Conservation (phyloP, 2,113 vertebrate genomes). For the Aphyosemion australe region DNA sequence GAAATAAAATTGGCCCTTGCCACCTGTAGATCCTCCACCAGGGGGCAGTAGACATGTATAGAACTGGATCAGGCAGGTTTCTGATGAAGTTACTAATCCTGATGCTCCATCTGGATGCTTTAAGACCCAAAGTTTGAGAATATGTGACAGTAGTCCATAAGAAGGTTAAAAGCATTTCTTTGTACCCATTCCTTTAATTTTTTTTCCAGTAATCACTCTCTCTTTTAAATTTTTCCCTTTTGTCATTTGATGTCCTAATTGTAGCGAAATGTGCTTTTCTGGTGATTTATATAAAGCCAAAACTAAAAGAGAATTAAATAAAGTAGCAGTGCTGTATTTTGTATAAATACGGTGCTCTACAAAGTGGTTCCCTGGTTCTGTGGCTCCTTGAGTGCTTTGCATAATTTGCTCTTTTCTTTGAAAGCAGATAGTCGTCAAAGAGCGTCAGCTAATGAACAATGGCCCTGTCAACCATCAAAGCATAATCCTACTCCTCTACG, state of each 20-base stretch:
- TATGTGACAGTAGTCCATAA: too few relatives aligned
- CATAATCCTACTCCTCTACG: slow-evolving; percentile 3
- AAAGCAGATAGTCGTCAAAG: slow-evolving; percentile 46
- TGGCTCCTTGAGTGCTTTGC: slow-evolving; percentile 15
- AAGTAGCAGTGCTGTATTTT: neutral
- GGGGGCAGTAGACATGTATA: too few relatives aligned
- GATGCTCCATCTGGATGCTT: too few relatives aligned
- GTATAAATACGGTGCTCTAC: slow-evolving; percentile 8
- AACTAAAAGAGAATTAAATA: neutral
- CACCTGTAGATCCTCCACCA: too few relatives aligned
- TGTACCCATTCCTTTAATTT: too few relatives aligned
- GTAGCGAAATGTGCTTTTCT: neutral
- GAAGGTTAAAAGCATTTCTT: too few relatives aligned
- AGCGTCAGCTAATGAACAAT: slow-evolving; percentile 47
- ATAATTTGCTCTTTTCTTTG: slow-evolving; percentile 46
- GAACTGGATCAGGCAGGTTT: too few relatives aligned
- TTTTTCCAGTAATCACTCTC: too few relatives aligned
- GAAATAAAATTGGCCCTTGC: too few relatives aligned
- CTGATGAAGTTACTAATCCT: too few relatives aligned
- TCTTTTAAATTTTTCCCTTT: too few relatives aligned
- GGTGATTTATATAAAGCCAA: neutral
- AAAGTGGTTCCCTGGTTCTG: slow-evolving; percentile 7
- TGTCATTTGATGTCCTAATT: neutral
- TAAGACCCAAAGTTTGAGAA: too few relatives aligned
- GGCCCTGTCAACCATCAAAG: slow-evolving; percentile 25